A percentile compares a stretch with the other conserved stretches of the same genome.
phyloP scores from a whole-genome alignment of 2,888 invertebrate genomes.

The Leptopilina syphax region DNA sequence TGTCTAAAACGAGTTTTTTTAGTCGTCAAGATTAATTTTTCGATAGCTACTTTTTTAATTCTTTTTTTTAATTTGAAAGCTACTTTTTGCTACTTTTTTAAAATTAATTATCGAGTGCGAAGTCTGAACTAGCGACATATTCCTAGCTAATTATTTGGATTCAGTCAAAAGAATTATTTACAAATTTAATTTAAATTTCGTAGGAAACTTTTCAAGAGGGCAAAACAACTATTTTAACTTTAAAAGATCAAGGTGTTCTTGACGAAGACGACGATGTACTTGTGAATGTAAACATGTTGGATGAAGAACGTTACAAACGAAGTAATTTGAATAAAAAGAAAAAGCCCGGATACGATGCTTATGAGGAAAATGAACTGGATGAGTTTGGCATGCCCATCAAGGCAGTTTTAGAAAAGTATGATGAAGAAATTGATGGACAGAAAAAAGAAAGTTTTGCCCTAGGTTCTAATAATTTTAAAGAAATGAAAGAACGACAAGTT shows the following conservation, averaged over 20 bases:
- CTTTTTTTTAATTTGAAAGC: too few species aligned
- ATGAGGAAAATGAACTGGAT: conserved; percentile 88
- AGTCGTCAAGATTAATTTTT: too few species aligned
- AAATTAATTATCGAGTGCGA: too few species aligned
- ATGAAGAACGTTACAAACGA: conserved; percentile 86
- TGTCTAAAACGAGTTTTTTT: too few species aligned
- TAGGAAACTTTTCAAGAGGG: conserved; percentile 85
- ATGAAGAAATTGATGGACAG: conserved; percentile 91
- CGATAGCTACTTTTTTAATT: too few species aligned
- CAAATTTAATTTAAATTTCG: conserved; percentile 51
- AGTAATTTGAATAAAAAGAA: conserved; percentile 91
- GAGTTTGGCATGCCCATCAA: conserved; percentile 82
- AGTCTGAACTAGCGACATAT: too few species aligned
- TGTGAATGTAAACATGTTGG: conserved; percentile 93
- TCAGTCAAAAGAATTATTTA: conserved; percentile 25
- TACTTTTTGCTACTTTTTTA: too few species aligned
- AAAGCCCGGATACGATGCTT: conserved; percentile 91
- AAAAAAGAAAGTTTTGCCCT: conserved; percentile 86
- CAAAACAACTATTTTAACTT: conserved; percentile 90
- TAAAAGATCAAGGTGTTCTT: conserved; percentile 94
- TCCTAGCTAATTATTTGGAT: conserved; percentile 1
- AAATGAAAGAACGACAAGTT: conserved; percentile 79
- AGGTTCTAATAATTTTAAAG: conserved; percentile 82
- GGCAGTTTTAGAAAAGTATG: conserved; percentile 92
- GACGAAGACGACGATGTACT: conserved; percentile 92